Percentiles rank a stretch among this genome's conserved stretches.
Evolutionary conservation across 2,797 vertebrate genomes (phyloP).

Genomic region (Babyrousa celebensis): DNA sequence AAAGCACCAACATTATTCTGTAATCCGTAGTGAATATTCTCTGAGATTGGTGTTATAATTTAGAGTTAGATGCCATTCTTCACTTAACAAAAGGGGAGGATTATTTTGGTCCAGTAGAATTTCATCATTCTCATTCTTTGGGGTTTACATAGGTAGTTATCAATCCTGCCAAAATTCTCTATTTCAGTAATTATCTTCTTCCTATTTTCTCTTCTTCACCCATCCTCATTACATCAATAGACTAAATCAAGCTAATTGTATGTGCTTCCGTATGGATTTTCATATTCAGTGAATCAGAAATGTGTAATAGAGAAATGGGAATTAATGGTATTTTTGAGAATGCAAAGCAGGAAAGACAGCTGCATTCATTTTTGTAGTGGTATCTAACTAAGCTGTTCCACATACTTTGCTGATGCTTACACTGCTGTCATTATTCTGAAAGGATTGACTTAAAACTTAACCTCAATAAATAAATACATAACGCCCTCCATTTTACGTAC

Average conservation of each 20-base stretch:
- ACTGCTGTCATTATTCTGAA: background rate
- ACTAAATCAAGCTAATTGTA: conserved; percentile 77
- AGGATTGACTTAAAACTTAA: conserved; percentile 26
- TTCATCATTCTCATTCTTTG: conserved; percentile 49
- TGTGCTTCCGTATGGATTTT: conserved; percentile 57
- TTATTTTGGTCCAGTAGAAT: conserved; percentile 70
- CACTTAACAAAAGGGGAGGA: conserved; percentile 33
- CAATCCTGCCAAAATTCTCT: conserved; percentile 54
- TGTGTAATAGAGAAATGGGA: conserved; percentile 63
- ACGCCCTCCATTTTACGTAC: background rate
- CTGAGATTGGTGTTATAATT: background rate
- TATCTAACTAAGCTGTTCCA: background rate
- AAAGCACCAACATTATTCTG: background rate
- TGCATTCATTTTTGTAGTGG: background rate
- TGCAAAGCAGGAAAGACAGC: conserved; percentile 64
- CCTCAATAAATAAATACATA: conserved; percentile 44
- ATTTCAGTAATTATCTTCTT: conserved; percentile 67
- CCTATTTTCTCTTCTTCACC: background rate
- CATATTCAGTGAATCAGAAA: conserved; percentile 73
- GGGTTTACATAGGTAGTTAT: conserved; percentile 14
- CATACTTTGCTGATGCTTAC: background rate
- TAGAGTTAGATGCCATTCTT: background rate
- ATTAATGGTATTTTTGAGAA: conserved; percentile 66
- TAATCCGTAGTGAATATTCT: background rate
- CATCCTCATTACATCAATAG: conserved; percentile 63